Percentiles rank a stretch among this genome's conserved stretches.
Conservation (phyloP, 2,797 vertebrate species). For the Xyrichtys novacula region DNA sequence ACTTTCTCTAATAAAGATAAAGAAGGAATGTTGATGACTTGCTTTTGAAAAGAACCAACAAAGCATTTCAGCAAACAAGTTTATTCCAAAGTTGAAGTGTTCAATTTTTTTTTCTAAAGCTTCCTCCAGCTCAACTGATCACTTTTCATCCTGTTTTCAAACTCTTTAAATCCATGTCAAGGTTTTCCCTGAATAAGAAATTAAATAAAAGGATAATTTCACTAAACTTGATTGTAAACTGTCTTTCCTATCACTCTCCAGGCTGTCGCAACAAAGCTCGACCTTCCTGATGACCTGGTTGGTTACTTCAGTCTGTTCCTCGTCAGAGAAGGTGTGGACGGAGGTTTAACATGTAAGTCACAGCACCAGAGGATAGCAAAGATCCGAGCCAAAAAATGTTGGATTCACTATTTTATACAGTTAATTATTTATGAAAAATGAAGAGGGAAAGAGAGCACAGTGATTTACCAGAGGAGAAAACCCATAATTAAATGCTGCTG, state of each 20-base stretch:
- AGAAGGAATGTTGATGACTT: too few species aligned
- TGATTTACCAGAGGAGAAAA: neutral
- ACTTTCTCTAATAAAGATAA: too few species aligned
- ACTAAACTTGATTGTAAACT: neutral
- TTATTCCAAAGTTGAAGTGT: too few species aligned
- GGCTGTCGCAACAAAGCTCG: slow-evolving; percentile 96
- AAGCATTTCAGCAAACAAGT: too few species aligned
- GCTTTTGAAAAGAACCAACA: too few species aligned
- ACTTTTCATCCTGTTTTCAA: slow-evolving; percentile 1
- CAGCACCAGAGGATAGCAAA: neutral
- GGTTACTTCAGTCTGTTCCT: slow-evolving; percentile 98
- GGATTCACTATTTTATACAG: too few species aligned
- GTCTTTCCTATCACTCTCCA: slow-evolving; percentile 60
- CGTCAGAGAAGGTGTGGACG: slow-evolving; percentile 90
- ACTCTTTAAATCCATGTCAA: neutral
- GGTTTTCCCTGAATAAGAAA: neutral
- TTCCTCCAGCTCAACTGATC: too few species aligned
- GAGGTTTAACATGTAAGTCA: slow-evolving; percentile 94
- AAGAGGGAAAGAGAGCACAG: neutral
- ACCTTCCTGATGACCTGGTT: slow-evolving; percentile 94
- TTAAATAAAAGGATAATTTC: neutral
- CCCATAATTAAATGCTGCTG: slow-evolving; percentile 1
- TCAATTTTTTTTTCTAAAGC: too few species aligned
- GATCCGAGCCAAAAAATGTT: too few species aligned
- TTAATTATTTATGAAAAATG: neutral